Base-by-base conservation (phyloP, 30 jellyfish, hydroid and myxozoan species). In the Pseudorhiza aurosa region DNA sequence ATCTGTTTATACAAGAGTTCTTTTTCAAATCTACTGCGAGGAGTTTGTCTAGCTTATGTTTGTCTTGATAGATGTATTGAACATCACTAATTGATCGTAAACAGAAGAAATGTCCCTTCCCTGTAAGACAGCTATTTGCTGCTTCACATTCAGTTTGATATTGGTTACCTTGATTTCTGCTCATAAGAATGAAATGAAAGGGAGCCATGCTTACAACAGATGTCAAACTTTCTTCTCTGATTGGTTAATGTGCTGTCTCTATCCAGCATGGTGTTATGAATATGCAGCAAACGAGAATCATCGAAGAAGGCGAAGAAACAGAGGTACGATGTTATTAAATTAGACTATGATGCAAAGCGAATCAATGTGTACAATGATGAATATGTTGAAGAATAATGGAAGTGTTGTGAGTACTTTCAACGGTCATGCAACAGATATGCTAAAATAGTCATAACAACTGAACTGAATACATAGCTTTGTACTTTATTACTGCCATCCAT, bases 201-300 rank as follows among this genome's bases (percentile, higher is more conserved):
- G 62, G 4, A 15, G 4, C 19, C 35, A 53, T 6, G 67, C 67
- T 7, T 18, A 18, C 62, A 47, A 47, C 0, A 33, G 67, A 18
- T 53, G 67, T 15, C 37, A 19, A 4, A 53, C 67, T 14, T 53
- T 53, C 67, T 53, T 53, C 36, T 53, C 14, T 53, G 67, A 53
- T 53, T 53, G 67, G 67, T 2, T 12, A 12, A 15, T 10, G 24
- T 53, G 67, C 67, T 53, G 67, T 15, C 6, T 21, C 6, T 15
- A 53, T 21, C 67, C 67, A 53, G 7, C 6, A 27, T 53, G 67
- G 67, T 17, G 67, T 53, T 15, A 22, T 53, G 12, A 7, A 1
- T 15, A 21, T 46, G 60, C 19, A 4, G 60, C 60, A 6, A 2
- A 46, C 19, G 21, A 46, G 4, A 7, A 19, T n/a, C 10, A 19